Base-by-base conservation (phyloP, 2,888 invertebrate species). In the Caenorhabditis sp. region DNA sequence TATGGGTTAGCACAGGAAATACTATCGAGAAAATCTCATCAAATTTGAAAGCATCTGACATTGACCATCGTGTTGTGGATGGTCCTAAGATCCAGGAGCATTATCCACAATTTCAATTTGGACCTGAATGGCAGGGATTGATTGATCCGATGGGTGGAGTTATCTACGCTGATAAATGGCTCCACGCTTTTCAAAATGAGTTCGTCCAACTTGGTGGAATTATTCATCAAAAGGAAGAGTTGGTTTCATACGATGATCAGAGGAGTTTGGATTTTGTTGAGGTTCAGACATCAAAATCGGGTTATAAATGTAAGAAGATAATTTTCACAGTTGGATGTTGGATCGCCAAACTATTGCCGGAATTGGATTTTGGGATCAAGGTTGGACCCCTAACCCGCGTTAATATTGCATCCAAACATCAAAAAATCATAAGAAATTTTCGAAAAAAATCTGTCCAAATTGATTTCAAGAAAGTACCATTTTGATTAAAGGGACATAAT, bases 291-390 rank as follows among this genome's bases (percentile, higher is more conserved):
- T 31, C 50, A 10, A 73, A 71, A 58, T 56, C 62, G 7, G 67
- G 61, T 8, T 85, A 76, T 67, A 59, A 67, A 0, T 61, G 78
- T 1, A 76, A 78, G 26, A 79, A 76, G 52, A 61, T 83, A 4
- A 79, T 86, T 25, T 78, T 86, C 43, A 82, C 86, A 8, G 80
- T 81, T 12, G 86, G 86, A 17, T 76, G 77, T 8, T 86, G 86
- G 86, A 72, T 86, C 31, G 73, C 70, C 7, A 71, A 79, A 56
- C 62, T 87, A 4, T 23, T 85, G 12, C 81, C 80, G 1, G 64
- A 75, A 25, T 59, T 82, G 0, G 67, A 70, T 12, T 73, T 82
- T 36, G 69, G 78, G 25, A 76, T 78, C 17, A 64, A 80, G 63
- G 83, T 81, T 23, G 2, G 56, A 20, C 14, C 25, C 31, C 12